phyloP scores from a whole-genome alignment of 2,113 vertebrate genomes.

The Malurus elegans region DNA sequence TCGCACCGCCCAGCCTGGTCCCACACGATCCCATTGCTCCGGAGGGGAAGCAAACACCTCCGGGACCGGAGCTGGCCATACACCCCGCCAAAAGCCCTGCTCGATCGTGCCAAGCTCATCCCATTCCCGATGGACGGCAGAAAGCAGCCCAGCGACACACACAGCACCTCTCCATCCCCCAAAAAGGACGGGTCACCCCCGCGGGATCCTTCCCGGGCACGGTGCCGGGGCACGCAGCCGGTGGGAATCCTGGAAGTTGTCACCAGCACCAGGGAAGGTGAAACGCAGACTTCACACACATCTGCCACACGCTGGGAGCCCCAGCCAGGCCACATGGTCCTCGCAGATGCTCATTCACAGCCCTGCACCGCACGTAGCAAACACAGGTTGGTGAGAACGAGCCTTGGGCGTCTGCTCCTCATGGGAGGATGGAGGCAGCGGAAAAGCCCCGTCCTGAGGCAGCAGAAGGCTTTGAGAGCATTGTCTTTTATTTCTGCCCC shows the following conservation, averaged over 20 bases:
- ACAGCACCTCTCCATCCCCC: accelerated
- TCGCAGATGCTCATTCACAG: background rate
- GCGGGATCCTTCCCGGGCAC: accelerated
- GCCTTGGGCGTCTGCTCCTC: background rate
- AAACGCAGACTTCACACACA: background rate
- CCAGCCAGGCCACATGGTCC: background rate
- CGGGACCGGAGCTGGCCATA: background rate
- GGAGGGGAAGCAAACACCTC: background rate
- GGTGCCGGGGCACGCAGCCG: background rate
- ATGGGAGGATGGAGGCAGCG: background rate
- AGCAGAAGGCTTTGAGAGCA: background rate
- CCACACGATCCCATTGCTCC: accelerated
- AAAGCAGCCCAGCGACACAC: accelerated
- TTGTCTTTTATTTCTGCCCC: background rate
- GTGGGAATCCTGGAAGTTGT: background rate
- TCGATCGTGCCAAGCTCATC: background rate
- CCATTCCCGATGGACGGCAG: accelerated
- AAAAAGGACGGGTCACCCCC: accelerated
- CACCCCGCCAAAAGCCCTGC: background rate
- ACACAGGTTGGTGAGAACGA: background rate
- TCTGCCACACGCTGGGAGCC: background rate
- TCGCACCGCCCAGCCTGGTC: background rate
- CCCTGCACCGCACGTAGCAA: background rate
- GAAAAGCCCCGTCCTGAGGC: background rate
- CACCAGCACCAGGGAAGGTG: background rate